Percentiles rank a stretch among this genome's conserved stretches.
Conservation (phyloP, 1,140 invertebrate species). For the Drosophila ironensis region DNA sequence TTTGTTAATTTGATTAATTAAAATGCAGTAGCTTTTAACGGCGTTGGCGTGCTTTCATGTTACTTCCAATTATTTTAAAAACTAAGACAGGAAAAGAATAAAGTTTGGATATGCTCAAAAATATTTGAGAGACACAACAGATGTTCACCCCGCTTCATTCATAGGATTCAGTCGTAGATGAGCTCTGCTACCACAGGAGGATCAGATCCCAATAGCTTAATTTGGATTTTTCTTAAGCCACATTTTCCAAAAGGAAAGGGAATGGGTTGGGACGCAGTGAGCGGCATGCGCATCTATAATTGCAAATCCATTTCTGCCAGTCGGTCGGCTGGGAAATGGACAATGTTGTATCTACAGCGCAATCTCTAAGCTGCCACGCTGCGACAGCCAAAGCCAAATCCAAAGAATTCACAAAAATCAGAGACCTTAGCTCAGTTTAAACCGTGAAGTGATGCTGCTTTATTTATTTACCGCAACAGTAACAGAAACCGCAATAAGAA, state of each 20-base stretch:
- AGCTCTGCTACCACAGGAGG: not conserved
- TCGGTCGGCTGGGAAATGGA: constrained; percentile 9
- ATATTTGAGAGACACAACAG: too few relatives aligned
- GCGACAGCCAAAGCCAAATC: constrained; percentile 20
- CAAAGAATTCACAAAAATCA: not conserved
- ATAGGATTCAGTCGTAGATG: too few relatives aligned
- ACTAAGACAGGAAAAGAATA: too few relatives aligned
- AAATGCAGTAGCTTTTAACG: constrained; percentile 46
- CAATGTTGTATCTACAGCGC: not conserved
- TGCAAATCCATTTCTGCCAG: constrained; percentile 49
- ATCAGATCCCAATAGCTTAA: too few relatives aligned
- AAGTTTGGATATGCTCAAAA: too few relatives aligned
- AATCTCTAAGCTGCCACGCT: constrained; percentile 32
- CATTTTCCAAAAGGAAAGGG: constrained; percentile 30
- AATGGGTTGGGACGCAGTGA: constrained; percentile 52
- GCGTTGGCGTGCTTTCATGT: constrained; percentile 35
- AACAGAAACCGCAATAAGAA: constrained; percentile 73
- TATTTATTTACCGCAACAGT: constrained; percentile 77
- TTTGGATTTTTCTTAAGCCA: constrained; percentile 4
- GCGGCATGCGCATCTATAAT: constrained; percentile 52
- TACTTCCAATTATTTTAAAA: too few relatives aligned
- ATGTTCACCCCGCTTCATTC: too few relatives aligned
- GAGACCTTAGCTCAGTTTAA: constrained; percentile 11
- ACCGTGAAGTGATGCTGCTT: constrained; percentile 49
- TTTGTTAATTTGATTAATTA: constrained; percentile 58